These are phyloP conservation scores for Diglossa cyanea DNA, from an alignment of 2,797 vertebrate species.

Conservation along the genomic window DNA sequence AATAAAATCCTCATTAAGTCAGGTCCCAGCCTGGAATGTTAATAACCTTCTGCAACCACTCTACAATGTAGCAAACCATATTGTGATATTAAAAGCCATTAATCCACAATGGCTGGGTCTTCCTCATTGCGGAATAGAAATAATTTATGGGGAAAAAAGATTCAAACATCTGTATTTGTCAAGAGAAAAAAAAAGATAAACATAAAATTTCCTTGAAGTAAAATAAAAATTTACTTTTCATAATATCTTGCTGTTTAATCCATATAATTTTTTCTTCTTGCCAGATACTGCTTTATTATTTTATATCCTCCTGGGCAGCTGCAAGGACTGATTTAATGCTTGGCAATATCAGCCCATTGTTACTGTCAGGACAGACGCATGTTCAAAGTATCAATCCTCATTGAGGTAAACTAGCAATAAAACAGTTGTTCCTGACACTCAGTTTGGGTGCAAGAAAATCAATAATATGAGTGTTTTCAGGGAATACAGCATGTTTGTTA, in stretches of 20 bases:
- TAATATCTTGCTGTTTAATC: neutral
- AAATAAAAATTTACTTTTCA: neutral
- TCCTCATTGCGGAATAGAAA: neutral
- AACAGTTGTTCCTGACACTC: neutral
- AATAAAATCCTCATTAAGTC: neutral
- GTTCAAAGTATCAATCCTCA: neutral
- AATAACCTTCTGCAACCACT: neutral
- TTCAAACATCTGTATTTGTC: neutral
- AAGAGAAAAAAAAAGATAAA: neutral
- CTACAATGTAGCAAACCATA: neutral
- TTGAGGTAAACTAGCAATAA: neutral
- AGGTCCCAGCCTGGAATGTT: neutral
- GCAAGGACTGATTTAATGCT: neutral
- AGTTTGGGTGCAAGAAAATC: neutral
- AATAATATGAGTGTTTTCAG: neutral
- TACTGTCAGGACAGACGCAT: neutral
- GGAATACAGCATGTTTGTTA: neutral
- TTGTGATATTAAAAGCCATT: neutral
- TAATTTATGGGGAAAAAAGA: neutral
- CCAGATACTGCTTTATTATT: neutral
- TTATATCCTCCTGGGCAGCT: neutral
- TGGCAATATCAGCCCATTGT: neutral
- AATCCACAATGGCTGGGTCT: neutral
- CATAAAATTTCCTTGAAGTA: neutral
- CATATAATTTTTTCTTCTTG: neutral